Evolutionary conservation across 1,140 invertebrate genomes (phyloP).

Genomic region (Araneus ventricosus): DNA sequence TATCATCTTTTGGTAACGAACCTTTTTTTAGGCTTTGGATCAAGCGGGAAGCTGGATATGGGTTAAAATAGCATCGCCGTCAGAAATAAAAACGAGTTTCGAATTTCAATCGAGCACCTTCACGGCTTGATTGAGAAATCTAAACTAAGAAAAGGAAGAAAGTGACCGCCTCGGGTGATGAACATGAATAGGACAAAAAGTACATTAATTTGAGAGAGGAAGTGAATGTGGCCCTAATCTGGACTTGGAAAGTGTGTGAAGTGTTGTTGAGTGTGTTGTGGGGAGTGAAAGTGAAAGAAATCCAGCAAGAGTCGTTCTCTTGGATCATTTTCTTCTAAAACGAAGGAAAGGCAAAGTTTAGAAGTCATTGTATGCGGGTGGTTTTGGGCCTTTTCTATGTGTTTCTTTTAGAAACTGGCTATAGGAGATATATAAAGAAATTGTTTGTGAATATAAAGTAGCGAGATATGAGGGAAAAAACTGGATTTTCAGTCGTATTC

Average conservation of each 20-base stretch:
- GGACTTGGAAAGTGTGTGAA: background rate
- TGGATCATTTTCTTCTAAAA: background rate
- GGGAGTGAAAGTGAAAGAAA: background rate
- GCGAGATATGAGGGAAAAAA: too few relatives aligned
- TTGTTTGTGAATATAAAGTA: too few relatives aligned
- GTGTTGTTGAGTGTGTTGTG: background rate
- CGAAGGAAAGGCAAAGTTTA: background rate
- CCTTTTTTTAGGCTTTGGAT: background rate
- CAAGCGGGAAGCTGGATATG: background rate
- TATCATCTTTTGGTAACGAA: slow-evolving; percentile 1
- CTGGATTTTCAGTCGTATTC: too few relatives aligned
- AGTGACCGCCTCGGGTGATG: background rate
- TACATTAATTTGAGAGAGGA: slow-evolving; percentile 25
- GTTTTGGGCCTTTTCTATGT: background rate
- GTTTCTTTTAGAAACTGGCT: background rate
- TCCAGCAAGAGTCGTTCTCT: background rate
- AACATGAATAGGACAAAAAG: slow-evolving; percentile 17
- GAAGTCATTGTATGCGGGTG: background rate
- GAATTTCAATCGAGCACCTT: background rate
- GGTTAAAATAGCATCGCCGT: slow-evolving; percentile 14
- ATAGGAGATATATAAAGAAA: too few relatives aligned
- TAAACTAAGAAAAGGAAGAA: background rate
- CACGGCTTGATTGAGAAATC: slow-evolving; percentile 19
- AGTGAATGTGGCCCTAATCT: background rate
- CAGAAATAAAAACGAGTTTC: slow-evolving; percentile 33